These are phyloP conservation scores for Amorpha juglandis DNA, from an alignment of 2,888 invertebrate species.

Conservation along the genomic window DNA sequence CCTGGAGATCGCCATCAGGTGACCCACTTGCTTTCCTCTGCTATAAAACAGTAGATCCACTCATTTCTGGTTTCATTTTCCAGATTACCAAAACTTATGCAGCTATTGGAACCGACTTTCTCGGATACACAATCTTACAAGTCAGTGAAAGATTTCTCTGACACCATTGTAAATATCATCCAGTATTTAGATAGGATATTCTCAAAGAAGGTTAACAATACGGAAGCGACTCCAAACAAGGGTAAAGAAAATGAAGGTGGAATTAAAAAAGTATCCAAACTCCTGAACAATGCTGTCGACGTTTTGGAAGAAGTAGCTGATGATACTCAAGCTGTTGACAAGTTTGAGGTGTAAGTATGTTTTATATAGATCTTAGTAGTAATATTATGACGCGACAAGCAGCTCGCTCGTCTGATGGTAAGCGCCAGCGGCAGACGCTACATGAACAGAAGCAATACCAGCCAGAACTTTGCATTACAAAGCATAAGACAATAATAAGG, in stretches of 20 bases:
- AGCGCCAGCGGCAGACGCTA: too few species aligned
- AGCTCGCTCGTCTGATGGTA: too few species aligned
- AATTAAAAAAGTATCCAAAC: constrained; percentile 45
- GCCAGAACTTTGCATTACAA: too few species aligned
- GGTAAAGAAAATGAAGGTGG: constrained; percentile 30
- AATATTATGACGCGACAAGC: too few species aligned
- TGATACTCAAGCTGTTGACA: constrained; percentile 50
- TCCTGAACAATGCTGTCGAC: constrained; percentile 54
- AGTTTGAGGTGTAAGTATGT: constrained; percentile 70
- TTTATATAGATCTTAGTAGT: neutral
- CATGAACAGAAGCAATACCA: too few species aligned
- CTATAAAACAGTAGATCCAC: too few species aligned
- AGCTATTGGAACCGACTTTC: constrained; percentile 69
- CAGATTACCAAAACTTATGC: constrained; percentile 67
- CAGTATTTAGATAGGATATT: constrained; percentile 62
- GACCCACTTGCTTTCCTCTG: too few species aligned
- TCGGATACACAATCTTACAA: constrained; percentile 67
- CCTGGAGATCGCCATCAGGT: too few species aligned
- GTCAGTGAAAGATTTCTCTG: constrained; percentile 58
- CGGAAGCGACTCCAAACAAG: constrained; percentile 30
- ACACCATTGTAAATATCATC: constrained; percentile 53
- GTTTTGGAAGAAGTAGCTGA: constrained; percentile 46
- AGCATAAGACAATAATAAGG: too few species aligned
- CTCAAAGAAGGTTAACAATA: constrained; percentile 36
- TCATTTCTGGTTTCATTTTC: constrained; percentile 37